Evolutionary conservation across 2,113 vertebrate species (phyloP), one percentile per base, ranked within the genome.

Genomic region (Bujurquina vittata): DNA sequence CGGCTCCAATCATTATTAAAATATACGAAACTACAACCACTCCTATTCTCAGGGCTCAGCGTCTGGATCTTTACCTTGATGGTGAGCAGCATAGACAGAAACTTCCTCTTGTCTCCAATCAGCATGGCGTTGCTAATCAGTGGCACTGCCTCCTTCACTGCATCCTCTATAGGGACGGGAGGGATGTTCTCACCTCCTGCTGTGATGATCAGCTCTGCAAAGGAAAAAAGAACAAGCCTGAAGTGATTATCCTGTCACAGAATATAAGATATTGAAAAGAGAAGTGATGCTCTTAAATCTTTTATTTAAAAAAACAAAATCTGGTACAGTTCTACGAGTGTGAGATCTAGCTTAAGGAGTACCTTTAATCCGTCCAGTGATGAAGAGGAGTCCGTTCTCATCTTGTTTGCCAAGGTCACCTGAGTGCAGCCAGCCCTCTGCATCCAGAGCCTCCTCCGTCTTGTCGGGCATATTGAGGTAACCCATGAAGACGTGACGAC

Each of bases 331-430:
- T 20, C 3, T 35, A 0, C 1, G 37, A 12, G 8, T 4, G 8
- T 20, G 43, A 1, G 17, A 31, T 72, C 29, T 31, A 17, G 3
- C 35, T 63, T 35, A 40, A 46, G 26, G 2, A 10, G 10, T 80
- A 99, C 98, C 98, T 97, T 99, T 98, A 77, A 99, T 98, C 35
- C 97, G 95, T 23, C 98, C 98, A 0, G 97, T 98, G 94, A 99
- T 96, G 80, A 91, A 98, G 58, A 98, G 96, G 92, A 97, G 98
- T 1, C 96, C 96, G 0, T 97, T 89, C 3, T 87, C 2, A 43
- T 99, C 97, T 0, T 96, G 83, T 56, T 93, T 96, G 31, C 98
- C 98, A 37, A 99, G 93, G 91, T 99, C 98, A 0, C 98, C 98
- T 0, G 97, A 98, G 80, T 97, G 98, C 65, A 99, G 95, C 98